Evolutionary conservation across 2,888 invertebrate species (phyloP).

Genomic region (Syrista parreyssii): DNA sequence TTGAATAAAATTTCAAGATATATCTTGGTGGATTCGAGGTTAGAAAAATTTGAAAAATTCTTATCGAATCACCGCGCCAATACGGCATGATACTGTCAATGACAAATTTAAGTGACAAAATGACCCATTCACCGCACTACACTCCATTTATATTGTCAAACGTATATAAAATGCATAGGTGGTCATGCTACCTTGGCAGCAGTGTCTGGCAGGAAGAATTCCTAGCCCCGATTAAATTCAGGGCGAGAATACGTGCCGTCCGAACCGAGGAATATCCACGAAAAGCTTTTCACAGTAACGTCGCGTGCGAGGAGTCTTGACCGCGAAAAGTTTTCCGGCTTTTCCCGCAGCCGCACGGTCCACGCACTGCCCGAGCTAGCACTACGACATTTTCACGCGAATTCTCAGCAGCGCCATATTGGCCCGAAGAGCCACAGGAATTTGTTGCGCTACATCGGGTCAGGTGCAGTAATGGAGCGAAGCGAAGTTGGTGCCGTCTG

Average conservation of each 20-base stretch:
- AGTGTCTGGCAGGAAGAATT: constrained; percentile 6
- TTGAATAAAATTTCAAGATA: neutral
- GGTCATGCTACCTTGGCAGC: constrained; percentile 4
- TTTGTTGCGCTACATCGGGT: constrained; percentile 4
- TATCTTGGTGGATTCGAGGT: constrained; percentile 10
- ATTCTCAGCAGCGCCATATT: constrained; percentile 20
- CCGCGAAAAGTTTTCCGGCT: constrained; percentile 12
- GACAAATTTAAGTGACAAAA: neutral
- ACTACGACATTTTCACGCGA: constrained; percentile 24
- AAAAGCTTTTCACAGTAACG: constrained; percentile 15
- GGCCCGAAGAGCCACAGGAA: constrained; percentile 24
- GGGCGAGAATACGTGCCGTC: neutral
- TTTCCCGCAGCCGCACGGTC: constrained; percentile 23
- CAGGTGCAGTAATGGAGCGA: neutral
- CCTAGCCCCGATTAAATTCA: constrained; percentile 5
- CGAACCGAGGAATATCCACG: neutral
- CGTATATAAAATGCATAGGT: neutral
- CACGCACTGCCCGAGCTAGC: constrained; percentile 17
- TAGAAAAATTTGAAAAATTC: constrained; percentile 13
- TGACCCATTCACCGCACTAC: neutral
- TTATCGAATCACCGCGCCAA: neutral
- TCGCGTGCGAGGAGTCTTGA: neutral
- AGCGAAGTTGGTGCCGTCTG: neutral
- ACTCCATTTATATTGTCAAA: neutral
- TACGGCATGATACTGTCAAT: neutral